A percentile compares a stretch with the other conserved stretches of the same genome.
Evolutionary conservation across 1,140 invertebrate genomes (phyloP).

Genomic region (Drusus annulatus): DNA sequence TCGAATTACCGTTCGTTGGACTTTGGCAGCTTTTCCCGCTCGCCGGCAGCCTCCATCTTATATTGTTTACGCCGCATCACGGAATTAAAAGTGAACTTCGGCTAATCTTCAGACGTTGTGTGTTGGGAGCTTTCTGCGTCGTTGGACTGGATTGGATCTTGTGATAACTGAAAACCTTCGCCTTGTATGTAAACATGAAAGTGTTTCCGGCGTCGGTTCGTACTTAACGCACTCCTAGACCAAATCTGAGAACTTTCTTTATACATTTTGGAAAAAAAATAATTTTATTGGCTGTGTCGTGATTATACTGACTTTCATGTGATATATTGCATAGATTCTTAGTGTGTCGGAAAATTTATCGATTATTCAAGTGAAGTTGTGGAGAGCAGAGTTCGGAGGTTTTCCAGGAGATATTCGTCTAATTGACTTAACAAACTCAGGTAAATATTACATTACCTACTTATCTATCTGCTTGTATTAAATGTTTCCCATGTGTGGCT

Average conservation of each 20-base stretch:
- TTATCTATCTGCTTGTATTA: neutral
- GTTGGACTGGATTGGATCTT: neutral
- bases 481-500: neutral
- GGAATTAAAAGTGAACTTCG: too few species aligned
- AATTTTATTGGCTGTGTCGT: conserved; percentile 34
- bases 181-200: conserved; percentile 10
- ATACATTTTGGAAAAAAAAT: neutral
- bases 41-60: conserved; percentile 23
- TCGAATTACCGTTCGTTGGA: too few species aligned
- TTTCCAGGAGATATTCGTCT: conserved; percentile 3
- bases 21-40: neutral
- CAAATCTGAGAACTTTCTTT: conserved; percentile 18
- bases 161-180: neutral
- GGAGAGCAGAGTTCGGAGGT: neutral
- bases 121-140: neutral
- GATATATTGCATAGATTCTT: conserved; percentile 41
- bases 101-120: neutral
- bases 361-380: neutral
- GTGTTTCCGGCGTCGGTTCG: neutral
- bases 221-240: conserved; percentile 4
- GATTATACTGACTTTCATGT: conserved; percentile 35
- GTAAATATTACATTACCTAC: conserved; percentile 1
- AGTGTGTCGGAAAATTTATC: conserved; percentile 12
- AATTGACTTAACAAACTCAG: conserved; percentile 26
- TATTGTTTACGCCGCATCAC: conserved; percentile 12